Evolutionary conservation across 1,140 invertebrate species (phyloP).

Genomic region (Musca domestica): DNA sequence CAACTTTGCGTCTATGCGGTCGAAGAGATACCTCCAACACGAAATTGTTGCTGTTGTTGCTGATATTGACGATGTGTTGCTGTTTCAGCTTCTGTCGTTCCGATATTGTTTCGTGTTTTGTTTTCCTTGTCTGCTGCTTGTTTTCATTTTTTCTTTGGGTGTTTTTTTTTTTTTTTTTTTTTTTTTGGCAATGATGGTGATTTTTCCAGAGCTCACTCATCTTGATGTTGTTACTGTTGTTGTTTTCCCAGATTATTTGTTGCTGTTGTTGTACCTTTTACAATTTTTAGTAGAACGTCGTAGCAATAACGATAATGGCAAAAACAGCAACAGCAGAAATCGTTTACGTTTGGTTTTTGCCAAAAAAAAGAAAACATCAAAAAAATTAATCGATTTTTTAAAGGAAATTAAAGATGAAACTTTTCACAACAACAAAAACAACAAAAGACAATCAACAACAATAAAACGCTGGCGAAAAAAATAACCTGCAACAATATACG

Average conservation of each 20-base stretch:
- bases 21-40: no score
- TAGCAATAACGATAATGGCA: neutral
- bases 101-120: constrained; percentile 12
- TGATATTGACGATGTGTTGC: neutral
- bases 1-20: no score
- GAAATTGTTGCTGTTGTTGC: neutral
- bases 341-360: constrained; percentile 12
- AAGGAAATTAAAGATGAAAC: constrained; percentile 18
- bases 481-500: neutral
- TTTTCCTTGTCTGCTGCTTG: neutral
- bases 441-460: neutral
- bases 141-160: neutral
- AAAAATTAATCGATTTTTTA: constrained; percentile 19
- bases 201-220: neutral
- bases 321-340: no score
- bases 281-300: neutral
- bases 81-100: neutral
- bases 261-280: neutral
- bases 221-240: neutral
- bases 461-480: neutral
- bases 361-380: neutral
- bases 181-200: constrained; percentile 9
- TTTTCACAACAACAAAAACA: neutral
- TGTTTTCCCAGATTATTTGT: neutral
- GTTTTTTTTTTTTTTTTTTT: neutral